Percentiles rank a stretch among this genome's conserved stretches.
Conservation (phyloP, 2,113 vertebrate species). For the Plotosus lineatus region DNA sequence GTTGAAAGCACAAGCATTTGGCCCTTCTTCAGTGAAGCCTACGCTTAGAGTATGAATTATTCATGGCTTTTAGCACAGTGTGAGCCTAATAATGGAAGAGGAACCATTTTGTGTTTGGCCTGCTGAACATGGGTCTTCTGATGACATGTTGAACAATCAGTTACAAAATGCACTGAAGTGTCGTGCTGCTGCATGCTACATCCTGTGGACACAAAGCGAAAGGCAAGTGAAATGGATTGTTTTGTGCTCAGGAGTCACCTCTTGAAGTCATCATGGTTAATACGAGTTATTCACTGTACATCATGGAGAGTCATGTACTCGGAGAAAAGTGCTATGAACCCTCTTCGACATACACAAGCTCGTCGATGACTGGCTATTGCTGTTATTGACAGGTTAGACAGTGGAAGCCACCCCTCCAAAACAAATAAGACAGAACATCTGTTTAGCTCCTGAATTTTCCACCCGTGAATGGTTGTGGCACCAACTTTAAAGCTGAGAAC, state of each 20-base stretch:
- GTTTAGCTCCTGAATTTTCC: neutral
- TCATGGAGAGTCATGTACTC: neutral
- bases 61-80: slow-evolving; percentile 39
- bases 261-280: neutral
- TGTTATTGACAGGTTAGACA: neutral
- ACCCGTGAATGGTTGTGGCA: neutral
- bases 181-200: neutral
- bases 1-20: slow-evolving; percentile 32
- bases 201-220: neutral
- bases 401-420: neutral
- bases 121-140: slow-evolving; percentile 16
- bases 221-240: neutral
- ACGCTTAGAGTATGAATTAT: slow-evolving; percentile 43
- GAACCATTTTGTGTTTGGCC: slow-evolving; percentile 35
- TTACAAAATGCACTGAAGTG: neutral
- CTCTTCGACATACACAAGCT: neutral
- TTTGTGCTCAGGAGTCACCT: neutral
- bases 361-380: neutral
- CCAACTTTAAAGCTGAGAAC: too few relatives aligned
- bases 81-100: slow-evolving; percentile 25
- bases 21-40: slow-evolving; percentile 17
- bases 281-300: neutral
- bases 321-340: neutral
- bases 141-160: slow-evolving; percentile 9
- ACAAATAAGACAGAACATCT: neutral